These are phyloP conservation scores for Channallabes apus DNA, from an alignment of 2,797 vertebrate genomes.

Conservation along the genomic window DNA sequence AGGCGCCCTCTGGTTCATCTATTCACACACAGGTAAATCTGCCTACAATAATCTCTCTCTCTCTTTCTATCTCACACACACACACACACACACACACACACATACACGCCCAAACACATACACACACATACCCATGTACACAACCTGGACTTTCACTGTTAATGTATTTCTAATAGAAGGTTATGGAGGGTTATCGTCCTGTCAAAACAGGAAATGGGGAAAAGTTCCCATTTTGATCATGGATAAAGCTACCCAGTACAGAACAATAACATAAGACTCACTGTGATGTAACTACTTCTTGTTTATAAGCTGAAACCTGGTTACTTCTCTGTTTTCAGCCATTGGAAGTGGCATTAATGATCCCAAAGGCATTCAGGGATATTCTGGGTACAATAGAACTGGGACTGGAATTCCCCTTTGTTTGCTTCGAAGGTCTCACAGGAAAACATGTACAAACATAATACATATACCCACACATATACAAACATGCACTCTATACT, in stretches of 20 bases:
- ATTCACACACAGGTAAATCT: conserved; percentile 88
- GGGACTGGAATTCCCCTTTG: conserved; percentile 51
- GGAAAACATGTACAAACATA: conserved; percentile 71
- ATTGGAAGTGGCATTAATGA: conserved; percentile 55
- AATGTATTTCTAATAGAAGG: not conserved
- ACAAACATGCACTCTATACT: conserved; percentile 64
- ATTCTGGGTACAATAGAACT: conserved; percentile 53
- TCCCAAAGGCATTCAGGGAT: conserved; percentile 10
- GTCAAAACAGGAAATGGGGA: conserved; percentile 42
- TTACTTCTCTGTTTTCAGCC: conserved; percentile 64
- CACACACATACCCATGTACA: not conserved
- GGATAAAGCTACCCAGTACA: conserved; percentile 67
- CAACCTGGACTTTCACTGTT: not conserved
- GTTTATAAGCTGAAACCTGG: conserved; percentile 68
- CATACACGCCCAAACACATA: not conserved
- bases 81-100: not conserved
- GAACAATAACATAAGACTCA: conserved; percentile 72
- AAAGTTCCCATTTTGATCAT: conserved; percentile 55
- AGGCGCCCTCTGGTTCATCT: conserved; percentile 96
- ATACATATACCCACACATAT: not conserved
- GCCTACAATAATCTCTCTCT: too few relatives aligned
- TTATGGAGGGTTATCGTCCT: conserved; percentile 33
- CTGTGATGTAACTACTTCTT: conserved; percentile 74
- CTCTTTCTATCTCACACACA: not conserved
- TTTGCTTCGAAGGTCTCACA: conserved; percentile 56